Evolutionary conservation across 2,797 vertebrate genomes (phyloP), one percentile per base, ranked within the genome.

Genomic region (Peromyscus aztecus): DNA sequence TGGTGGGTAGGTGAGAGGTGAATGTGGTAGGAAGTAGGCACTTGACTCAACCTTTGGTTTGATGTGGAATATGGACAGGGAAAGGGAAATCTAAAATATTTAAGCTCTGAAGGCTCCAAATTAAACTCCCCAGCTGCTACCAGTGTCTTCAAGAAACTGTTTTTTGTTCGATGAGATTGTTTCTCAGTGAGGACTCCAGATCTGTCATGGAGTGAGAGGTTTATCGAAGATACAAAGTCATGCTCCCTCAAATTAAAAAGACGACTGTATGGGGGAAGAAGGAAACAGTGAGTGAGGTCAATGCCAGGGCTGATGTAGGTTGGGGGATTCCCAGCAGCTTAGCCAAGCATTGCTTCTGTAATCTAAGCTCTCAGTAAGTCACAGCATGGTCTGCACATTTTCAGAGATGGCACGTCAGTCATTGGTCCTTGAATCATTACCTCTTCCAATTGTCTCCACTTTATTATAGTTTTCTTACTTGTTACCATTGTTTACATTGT

Each of bases 401-500:
- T 59, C 31, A 82, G 8, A 63, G 23, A 55, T 0, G 1, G 10
- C 46, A 81, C 29, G 3, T 40, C 12, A 89, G 71, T 43, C 37
- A 21, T 43, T 46, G 83, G 40, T 73, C n/a, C 12, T 55, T 43
- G 63, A 34, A 23, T 88, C 2, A 1, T 6, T 19, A 1, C 13
- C 29, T 77, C 12, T 40, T 27, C 14, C 57, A 69, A 14, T 67
- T 49, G 85, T 59, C 1, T 76, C 43, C 9, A 61, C 43, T 29
- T 84, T 73, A 78, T 75, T 69, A 46, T 75, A 37, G 19, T 69
- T 87, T 63, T 6, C 17, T 80, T 12, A 57, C 6, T 55, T 73
- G n/a, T 55, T 90, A 57, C 10, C 16, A 1, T 73, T 95, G 49
- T 88, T 76, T 90, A n/a, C 80, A 65, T 91, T 84, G n/a, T 78